Evolutionary conservation across 2,113 vertebrate genomes (phyloP).

Genomic region (Cyanoliseus patagonus): DNA sequence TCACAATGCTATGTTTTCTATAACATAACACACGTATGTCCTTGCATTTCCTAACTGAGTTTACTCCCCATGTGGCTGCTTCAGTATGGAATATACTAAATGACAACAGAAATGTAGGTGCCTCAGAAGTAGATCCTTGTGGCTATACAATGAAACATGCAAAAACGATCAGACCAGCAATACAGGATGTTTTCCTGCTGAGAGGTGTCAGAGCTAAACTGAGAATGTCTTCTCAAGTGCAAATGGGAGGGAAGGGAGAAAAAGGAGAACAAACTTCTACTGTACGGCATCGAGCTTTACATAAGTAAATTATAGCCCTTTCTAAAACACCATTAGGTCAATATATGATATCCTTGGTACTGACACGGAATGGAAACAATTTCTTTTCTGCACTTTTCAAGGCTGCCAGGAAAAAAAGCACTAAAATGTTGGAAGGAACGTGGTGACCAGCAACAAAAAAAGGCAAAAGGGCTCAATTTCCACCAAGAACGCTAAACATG

Average conservation of each 20-base stretch:
- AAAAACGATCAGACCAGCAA: neutral
- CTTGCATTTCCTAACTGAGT: neutral
- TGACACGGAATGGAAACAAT: neutral
- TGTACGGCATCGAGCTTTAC: neutral
- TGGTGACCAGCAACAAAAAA: neutral
- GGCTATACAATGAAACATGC: neutral
- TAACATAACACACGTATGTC: neutral
- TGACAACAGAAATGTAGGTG: neutral
- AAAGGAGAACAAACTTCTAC: neutral
- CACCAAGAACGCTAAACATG: neutral
- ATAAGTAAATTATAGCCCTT: neutral
- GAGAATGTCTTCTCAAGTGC: neutral
- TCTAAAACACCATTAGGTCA: neutral
- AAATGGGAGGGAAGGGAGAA: neutral
- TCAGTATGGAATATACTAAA: neutral
- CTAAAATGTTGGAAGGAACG: neutral
- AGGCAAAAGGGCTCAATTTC: neutral
- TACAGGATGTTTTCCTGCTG: neutral
- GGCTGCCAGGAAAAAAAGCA: neutral
- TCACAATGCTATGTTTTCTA: fast-evolving
- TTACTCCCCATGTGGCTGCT: neutral
- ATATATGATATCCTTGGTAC: neutral
- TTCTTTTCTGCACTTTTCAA: neutral
- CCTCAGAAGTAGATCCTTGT: neutral
- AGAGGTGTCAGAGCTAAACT: neutral